These are phyloP conservation scores for Drosophila nebulosa DNA, from an alignment of 1,140 invertebrate genomes.

Conservation along the genomic window DNA sequence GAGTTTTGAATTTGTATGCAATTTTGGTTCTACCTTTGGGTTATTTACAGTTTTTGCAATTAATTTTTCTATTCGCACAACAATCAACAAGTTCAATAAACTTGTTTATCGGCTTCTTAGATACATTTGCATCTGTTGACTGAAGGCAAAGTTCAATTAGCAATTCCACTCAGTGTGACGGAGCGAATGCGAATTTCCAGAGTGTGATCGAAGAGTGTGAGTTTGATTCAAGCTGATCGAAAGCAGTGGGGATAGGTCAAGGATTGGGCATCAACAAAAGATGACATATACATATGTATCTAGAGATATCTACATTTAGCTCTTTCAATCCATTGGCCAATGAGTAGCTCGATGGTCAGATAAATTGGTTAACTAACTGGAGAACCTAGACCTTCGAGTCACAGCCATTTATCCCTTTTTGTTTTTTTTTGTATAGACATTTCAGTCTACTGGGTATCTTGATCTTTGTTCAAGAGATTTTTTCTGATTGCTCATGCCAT, in stretches of 20 bases:
- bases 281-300: no score
- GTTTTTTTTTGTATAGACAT: background rate
- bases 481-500: slow-evolving; percentile 11
- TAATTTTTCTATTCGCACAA: slow-evolving; percentile 4
- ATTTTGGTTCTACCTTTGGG: slow-evolving; percentile 1
- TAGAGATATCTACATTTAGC: no score
- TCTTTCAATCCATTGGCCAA: no score
- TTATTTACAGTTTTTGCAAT: slow-evolving; percentile 13
- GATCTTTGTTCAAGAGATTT: background rate
- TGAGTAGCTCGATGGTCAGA: no score
- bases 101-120: slow-evolving; percentile 48
- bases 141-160: background rate
- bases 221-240: no score
- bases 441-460: background rate
- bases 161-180: background rate
- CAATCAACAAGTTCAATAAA: slow-evolving; percentile 68
- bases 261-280: no score
- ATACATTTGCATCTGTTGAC: slow-evolving; percentile 14
- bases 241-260: background rate
- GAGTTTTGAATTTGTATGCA: background rate
- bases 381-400: no score
- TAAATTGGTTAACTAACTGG: no score
- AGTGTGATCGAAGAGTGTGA: no score
- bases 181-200: background rate
- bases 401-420: no score